Evolutionary conservation across 2,113 vertebrate genomes (phyloP).

Genomic region (Ramphastos sulfuratus): DNA sequence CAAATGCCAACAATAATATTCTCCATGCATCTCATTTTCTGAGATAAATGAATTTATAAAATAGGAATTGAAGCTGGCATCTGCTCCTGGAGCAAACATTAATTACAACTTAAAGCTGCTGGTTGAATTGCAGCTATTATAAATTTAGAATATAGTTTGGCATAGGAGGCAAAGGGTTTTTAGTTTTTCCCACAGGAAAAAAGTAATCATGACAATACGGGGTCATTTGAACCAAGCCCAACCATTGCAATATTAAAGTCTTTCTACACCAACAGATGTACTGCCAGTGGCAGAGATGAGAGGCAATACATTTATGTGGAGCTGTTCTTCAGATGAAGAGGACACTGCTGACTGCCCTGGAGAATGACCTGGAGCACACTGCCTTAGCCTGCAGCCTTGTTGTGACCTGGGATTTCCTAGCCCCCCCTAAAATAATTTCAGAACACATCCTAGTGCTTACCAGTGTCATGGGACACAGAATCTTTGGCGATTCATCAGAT

Average conservation of each 20-base stretch:
- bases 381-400: background rate
- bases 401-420: background rate
- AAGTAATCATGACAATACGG: background rate
- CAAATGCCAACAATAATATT: conserved; percentile 4
- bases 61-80: conserved; percentile 25
- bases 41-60: conserved; percentile 43
- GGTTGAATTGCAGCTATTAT: background rate
- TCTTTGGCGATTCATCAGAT: background rate
- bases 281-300: background rate
- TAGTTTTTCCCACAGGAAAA: background rate
- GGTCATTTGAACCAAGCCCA: background rate
- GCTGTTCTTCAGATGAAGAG: background rate
- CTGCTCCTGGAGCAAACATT: background rate
- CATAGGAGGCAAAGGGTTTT: background rate
- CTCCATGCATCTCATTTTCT: background rate
- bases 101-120: conserved; percentile 1
- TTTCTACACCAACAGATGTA: background rate
- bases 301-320: background rate
- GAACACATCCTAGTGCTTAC: background rate
- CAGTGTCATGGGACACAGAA: background rate
- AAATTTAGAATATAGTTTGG: background rate
- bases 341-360: background rate
- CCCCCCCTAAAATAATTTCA: background rate
- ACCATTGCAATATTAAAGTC: background rate
- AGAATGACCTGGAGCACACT: background rate